Evolutionary conservation across 1,140 invertebrate species (phyloP).

Genomic region (Drosophila ambigua): DNA sequence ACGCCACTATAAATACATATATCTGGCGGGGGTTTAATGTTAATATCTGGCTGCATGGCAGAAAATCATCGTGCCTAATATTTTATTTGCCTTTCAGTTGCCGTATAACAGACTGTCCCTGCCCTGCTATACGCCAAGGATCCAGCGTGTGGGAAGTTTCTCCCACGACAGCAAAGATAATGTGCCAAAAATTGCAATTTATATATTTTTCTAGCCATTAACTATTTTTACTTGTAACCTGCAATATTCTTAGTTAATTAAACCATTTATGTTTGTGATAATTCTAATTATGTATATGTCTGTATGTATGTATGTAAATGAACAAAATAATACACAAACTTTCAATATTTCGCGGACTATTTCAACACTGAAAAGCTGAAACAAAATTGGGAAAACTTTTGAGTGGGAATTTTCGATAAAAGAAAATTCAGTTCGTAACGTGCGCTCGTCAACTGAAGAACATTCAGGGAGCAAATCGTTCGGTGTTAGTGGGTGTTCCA

Average conservation of each 20-base stretch:
- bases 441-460: constrained; percentile 43
- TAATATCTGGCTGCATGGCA: too few species aligned
- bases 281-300: constrained; percentile 62
- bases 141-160: constrained; percentile 10
- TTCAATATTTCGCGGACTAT: constrained; percentile 10
- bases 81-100: constrained; percentile 21
- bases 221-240: constrained; percentile 65
- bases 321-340: not conserved
- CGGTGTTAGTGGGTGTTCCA: constrained; percentile 33
- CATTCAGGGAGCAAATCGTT: constrained; percentile 5
- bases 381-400: constrained; percentile 65
- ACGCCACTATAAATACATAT: not conserved
- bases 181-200: constrained; percentile 67
- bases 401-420: constrained; percentile 46
- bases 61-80: not conserved
- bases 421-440: constrained; percentile 43
- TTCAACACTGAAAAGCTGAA: constrained; percentile 49
- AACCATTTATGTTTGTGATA: constrained; percentile 76
- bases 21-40: too few species aligned
- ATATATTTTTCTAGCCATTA: constrained; percentile 58
- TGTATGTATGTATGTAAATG: constrained; percentile 21
- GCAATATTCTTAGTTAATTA: constrained; percentile 60
- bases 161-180: constrained; percentile 21
- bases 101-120: constrained; percentile 19
- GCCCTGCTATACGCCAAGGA: constrained; percentile 15